phyloP scores from a whole-genome alignment of 2,888 invertebrate species.

The Molanna angustata region DNA sequence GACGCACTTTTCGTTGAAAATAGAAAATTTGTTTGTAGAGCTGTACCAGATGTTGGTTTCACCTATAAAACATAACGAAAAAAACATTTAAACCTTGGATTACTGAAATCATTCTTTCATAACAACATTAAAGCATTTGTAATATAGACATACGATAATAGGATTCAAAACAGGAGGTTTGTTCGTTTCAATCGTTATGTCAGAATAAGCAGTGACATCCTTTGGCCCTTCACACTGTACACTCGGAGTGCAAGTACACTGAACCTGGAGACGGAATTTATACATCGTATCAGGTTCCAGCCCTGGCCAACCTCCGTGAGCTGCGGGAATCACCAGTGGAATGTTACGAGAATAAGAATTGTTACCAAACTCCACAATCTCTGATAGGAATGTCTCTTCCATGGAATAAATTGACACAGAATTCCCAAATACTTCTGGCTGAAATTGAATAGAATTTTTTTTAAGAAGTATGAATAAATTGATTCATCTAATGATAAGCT shows the following conservation, averaged over 20 bases:
- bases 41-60: conserved; percentile 20
- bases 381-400: conserved; percentile 31
- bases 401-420: conserved; percentile 18
- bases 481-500: not conserved
- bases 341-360: conserved; percentile 21
- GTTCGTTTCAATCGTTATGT: conserved; percentile 22
- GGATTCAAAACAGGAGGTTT: conserved; percentile 19
- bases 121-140: not conserved
- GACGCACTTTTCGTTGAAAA: conserved; percentile 24
- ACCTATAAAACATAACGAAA: conserved; percentile 14
- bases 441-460: conserved; percentile 3
- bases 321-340: conserved; percentile 23
- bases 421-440: conserved; percentile 25
- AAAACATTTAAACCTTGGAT: not conserved
- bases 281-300: conserved; percentile 20
- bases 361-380: conserved; percentile 30
- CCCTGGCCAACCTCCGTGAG: conserved; percentile 17
- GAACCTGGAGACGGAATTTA: conserved; percentile 23
- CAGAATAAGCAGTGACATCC: conserved; percentile 25
- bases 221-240: conserved; percentile 26
- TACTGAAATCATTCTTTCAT: not conserved
- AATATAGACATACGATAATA: conserved; percentile 15
- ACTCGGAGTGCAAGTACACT: conserved; percentile 23
- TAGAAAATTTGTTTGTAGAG: conserved; percentile 22
- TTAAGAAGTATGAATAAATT: not conserved